These are phyloP conservation scores for Lasius fuliginosus DNA, from an alignment of 2,888 invertebrate genomes.

Conservation along the genomic window DNA sequence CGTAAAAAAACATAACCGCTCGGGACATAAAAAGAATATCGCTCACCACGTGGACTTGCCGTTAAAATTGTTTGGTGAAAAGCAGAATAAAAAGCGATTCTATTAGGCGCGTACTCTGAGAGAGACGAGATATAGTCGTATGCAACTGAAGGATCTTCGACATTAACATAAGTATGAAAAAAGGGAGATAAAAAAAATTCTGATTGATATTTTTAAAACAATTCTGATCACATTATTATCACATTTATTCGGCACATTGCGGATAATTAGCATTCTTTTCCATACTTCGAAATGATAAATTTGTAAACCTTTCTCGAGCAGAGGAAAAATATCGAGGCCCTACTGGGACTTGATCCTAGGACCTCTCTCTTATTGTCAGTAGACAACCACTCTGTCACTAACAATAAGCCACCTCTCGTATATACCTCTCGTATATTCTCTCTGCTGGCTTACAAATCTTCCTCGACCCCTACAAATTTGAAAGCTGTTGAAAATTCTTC, in stretches of 20 bases:
- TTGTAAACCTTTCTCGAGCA: too few relatives aligned
- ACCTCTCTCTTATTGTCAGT: too few relatives aligned
- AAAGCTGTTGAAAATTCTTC: not conserved
- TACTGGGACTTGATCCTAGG: too few relatives aligned
- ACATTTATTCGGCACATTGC: not conserved
- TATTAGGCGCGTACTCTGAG: constrained; percentile 1
- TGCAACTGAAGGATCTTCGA: not conserved
- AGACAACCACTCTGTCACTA: too few relatives aligned
- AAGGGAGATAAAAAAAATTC: not conserved
- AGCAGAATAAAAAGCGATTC: not conserved
- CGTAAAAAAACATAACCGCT: constrained; percentile 25
- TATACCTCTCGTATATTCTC: too few relatives aligned
- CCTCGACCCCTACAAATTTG: not conserved
- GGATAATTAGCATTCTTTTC: not conserved
- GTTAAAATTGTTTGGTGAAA: constrained; percentile 33
- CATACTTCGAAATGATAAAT: not conserved
- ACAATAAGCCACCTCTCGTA: too few relatives aligned
- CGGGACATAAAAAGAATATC: constrained; percentile 43
- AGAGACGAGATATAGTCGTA: not conserved
- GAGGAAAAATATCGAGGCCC: too few relatives aligned
- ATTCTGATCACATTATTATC: not conserved
- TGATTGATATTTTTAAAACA: not conserved
- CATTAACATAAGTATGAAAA: not conserved
- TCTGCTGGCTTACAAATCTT: too few relatives aligned
- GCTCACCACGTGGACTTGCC: constrained; percentile 29